Percentiles rank a stretch among this genome's conserved stretches.
phyloP scores from a whole-genome alignment of 1,140 invertebrate species.

The Chlorops oryzae region DNA sequence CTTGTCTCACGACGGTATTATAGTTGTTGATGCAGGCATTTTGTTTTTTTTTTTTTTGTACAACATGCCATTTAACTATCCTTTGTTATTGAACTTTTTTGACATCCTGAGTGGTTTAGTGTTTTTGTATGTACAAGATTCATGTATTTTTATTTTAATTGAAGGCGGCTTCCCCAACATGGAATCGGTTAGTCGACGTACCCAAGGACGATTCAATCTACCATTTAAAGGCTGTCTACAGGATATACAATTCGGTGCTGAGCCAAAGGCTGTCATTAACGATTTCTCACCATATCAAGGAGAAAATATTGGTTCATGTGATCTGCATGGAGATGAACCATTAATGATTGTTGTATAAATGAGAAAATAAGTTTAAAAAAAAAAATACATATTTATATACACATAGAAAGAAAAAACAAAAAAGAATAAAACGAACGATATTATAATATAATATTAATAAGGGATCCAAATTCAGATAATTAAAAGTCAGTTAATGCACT shows the following conservation, averaged over 20 bases:
- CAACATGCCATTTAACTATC: too few relatives aligned
- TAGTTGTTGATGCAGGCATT: too few relatives aligned
- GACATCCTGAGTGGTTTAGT: too few relatives aligned
- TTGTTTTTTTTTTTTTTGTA: too few relatives aligned
- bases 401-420: constrained; percentile 1
- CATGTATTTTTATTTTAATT: too few relatives aligned
- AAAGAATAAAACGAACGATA: constrained; percentile 2
- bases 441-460: constrained; percentile 1
- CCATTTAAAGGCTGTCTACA: constrained; percentile 50
- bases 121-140: too few relatives aligned
- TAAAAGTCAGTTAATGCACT: too few relatives aligned
- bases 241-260: constrained; percentile 44
- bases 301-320: constrained; percentile 53
- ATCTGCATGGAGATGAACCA: constrained; percentile 46
- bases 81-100: too few relatives aligned
- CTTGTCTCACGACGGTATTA: too few relatives aligned
- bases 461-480: too few relatives aligned
- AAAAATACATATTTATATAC: constrained; percentile 4
- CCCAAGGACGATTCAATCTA: constrained; percentile 44
- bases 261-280: constrained; percentile 35
- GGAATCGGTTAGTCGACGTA: constrained; percentile 40
- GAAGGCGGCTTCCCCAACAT: constrained; percentile 50
- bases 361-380: constrained; percentile 18
- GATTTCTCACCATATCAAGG: constrained; percentile 54
- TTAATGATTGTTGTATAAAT: constrained; percentile 36